phyloP scores from a whole-genome alignment of 2,113 vertebrate genomes.

The Stegostoma tigrinum region DNA sequence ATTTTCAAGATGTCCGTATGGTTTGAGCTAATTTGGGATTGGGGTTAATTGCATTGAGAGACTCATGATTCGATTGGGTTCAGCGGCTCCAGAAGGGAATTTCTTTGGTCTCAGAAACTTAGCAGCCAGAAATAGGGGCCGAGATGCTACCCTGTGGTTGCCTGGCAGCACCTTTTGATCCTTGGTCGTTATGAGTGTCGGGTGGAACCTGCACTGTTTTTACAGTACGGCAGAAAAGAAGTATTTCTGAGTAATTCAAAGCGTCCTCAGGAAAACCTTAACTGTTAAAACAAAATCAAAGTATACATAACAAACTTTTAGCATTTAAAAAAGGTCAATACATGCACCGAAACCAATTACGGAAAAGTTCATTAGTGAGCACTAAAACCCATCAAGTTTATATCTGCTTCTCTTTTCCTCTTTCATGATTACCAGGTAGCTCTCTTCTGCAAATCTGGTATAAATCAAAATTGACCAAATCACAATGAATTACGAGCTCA shows the following conservation, averaged over 20 bases:
- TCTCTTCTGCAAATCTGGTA: neutral
- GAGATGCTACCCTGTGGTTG: neutral
- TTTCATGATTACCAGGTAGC: neutral
- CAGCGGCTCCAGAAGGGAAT: neutral
- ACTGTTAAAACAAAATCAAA: neutral
- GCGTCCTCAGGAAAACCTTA: neutral
- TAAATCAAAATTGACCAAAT: neutral
- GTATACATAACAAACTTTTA: neutral
- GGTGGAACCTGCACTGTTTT: conserved; percentile 10
- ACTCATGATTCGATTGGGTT: neutral
- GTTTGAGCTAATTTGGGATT: neutral
- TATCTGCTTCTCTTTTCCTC: neutral
- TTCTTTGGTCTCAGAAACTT: neutral
- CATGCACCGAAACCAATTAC: neutral
- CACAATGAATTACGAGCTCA: neutral
- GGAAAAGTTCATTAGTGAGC: neutral
- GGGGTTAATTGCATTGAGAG: neutral
- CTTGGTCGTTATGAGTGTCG: conserved; percentile 9
- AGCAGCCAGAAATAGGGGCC: neutral
- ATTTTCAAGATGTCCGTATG: neutral
- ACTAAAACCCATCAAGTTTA: neutral
- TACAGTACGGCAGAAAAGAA: neutral
- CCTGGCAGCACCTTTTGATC: conserved; percentile 29
- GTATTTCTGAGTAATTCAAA: neutral
- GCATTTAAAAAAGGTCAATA: neutral